A percentile compares a stretch with the other conserved stretches of the same genome.
These are phyloP conservation scores for Seira ritae DNA, from an alignment of 2,888 invertebrate species.

Conservation along the genomic window DNA sequence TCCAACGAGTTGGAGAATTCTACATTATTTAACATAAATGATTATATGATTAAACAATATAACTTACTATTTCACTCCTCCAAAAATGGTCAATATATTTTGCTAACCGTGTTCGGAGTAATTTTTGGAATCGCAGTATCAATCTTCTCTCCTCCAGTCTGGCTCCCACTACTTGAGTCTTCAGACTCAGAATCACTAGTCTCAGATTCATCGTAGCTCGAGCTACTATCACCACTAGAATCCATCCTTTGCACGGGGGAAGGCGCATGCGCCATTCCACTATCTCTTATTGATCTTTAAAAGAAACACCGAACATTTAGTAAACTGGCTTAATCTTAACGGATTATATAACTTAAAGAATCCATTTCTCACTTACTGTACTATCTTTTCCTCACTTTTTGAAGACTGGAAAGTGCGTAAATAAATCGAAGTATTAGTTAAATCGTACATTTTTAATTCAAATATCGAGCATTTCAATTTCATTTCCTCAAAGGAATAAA, in stretches of 20 bases:
- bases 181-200: conserved; percentile 72
- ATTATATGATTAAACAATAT: not conserved
- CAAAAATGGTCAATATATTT: not conserved
- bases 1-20: conserved; percentile 71
- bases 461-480: not conserved
- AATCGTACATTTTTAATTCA: not conserved
- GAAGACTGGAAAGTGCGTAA: conserved; percentile 65
- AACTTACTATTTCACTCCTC: not conserved
- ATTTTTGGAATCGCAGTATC: conserved; percentile 58
- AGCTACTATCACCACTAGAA: conserved; percentile 72
- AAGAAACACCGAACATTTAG: not conserved
- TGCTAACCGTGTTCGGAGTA: conserved; percentile 65
- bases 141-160: conserved; percentile 66
- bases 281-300: conserved; percentile 67
- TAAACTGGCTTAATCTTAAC: not conserved
- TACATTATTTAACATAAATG: conserved; percentile 25
- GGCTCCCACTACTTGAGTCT: conserved; percentile 73
- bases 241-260: conserved; percentile 71
- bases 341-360: too few species aligned
- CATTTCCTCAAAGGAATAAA: too few species aligned
- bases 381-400: conserved; percentile 71
- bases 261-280: conserved; percentile 70
- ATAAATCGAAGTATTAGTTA: conserved; percentile 16
- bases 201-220: conserved; percentile 66
- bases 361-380: conserved; percentile 63